Evolutionary conservation across 1,140 invertebrate genomes (phyloP).

Genomic region (Aphelenchoides besseyi): DNA sequence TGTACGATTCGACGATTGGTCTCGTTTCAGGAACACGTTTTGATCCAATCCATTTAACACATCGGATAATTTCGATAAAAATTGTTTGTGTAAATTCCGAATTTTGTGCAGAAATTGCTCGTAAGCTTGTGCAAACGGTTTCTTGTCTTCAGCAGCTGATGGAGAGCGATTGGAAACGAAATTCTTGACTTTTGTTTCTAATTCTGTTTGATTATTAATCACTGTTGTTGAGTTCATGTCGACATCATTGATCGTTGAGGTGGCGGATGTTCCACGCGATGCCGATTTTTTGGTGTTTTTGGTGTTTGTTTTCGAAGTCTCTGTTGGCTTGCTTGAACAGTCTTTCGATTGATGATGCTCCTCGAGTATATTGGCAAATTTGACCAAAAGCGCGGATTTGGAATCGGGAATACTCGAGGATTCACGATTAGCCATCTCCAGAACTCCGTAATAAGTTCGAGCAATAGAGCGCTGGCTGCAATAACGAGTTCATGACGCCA

Average conservation of each 20-base stretch:
- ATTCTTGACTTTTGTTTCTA: not conserved
- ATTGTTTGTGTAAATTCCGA: not conserved
- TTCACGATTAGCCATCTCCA: not conserved
- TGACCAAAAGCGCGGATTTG: not conserved
- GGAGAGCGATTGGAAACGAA: not conserved
- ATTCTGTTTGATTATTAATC: too few relatives aligned
- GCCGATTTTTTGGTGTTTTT: not conserved
- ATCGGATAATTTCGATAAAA: not conserved
- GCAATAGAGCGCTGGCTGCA: not conserved
- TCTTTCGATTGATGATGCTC: not conserved
- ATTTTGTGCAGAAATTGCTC: not conserved
- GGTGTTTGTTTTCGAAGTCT: too few relatives aligned
- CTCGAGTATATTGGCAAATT: not conserved
- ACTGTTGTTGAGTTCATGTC: not conserved
- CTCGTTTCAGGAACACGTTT: slow-evolving; percentile 3
- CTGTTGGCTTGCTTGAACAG: not conserved
- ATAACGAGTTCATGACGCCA: not conserved
- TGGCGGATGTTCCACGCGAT: not conserved
- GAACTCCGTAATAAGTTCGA: not conserved
- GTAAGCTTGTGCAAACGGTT: not conserved
- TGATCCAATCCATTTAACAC: not conserved
- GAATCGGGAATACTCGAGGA: not conserved
- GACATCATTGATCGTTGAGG: not conserved
- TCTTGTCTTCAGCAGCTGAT: not conserved
- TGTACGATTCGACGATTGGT: not conserved